phyloP scores from a whole-genome alignment of 2,113 vertebrate genomes.

The Aphelocoma coerulescens region DNA sequence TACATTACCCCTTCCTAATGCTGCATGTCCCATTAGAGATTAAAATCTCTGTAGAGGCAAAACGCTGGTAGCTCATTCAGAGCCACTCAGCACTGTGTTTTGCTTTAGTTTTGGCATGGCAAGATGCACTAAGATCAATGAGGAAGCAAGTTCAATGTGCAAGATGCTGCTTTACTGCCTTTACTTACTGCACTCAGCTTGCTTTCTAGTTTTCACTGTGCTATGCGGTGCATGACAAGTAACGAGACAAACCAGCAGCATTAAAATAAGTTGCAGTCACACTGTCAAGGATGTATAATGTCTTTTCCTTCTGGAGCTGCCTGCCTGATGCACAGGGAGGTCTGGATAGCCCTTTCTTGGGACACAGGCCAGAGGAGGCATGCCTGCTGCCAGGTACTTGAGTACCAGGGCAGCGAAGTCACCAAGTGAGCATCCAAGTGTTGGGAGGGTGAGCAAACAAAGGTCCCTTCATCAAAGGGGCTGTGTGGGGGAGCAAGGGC shows the following conservation, averaged over 20 bases:
- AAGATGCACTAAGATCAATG: neutral
- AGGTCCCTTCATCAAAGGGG: neutral
- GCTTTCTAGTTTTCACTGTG: neutral
- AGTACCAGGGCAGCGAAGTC: neutral
- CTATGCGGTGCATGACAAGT: neutral
- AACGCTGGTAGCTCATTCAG: neutral
- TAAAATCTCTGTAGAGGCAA: neutral
- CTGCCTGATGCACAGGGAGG: neutral
- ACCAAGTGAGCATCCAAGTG: neutral
- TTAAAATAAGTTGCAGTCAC: neutral
- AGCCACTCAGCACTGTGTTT: neutral
- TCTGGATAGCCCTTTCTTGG: neutral
- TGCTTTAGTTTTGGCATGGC: neutral
- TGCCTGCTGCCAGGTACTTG: neutral
- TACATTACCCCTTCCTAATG: neutral
- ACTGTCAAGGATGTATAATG: neutral
- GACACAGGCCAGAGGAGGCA: neutral
- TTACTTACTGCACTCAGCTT: neutral
- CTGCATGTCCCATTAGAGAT: neutral
- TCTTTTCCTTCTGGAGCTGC: neutral
- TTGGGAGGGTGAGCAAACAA: neutral
- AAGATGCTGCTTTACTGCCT: neutral
- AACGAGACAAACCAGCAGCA: neutral
- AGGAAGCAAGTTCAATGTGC: neutral
- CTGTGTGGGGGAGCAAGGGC: rapidly evolving